Conservation (phyloP, 2,113 vertebrate genomes). For the Ptilonorhynchus violaceus region DNA sequence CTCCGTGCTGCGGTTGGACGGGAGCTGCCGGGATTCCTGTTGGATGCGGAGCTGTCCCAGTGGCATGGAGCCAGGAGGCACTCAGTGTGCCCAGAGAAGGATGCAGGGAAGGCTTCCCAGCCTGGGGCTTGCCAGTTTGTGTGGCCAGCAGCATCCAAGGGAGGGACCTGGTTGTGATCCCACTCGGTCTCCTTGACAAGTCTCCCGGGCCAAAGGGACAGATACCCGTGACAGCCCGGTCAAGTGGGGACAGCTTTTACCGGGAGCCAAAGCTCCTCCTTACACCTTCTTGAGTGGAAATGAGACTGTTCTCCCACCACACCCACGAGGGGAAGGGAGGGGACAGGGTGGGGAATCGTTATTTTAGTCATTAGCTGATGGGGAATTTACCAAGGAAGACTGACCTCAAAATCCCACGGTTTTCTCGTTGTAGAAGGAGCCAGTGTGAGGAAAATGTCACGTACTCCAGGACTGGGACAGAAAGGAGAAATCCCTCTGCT, state of each 20-base stretch:
- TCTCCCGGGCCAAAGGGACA: not conserved
- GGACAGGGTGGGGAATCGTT: constrained; percentile 52
- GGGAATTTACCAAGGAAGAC: constrained; percentile 40
- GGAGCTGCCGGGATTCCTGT: fast-evolving
- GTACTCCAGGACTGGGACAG: not conserved
- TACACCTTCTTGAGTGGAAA: constrained; percentile 61
- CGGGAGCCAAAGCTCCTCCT: constrained; percentile 54
- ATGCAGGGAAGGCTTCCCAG: not conserved
- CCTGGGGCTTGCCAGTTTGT: not conserved
- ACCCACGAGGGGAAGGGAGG: constrained; percentile 60
- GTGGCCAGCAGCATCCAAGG: not conserved
- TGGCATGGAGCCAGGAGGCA: not conserved
- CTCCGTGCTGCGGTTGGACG: fast-evolving
- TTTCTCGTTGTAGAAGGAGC: not conserved
- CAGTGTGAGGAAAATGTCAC: constrained; percentile 18
- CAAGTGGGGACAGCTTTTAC: constrained; percentile 34
- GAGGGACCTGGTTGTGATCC: not conserved
- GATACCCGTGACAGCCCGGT: not conserved
- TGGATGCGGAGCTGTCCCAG: not conserved
- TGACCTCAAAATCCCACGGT: constrained; percentile 17
- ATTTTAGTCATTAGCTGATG: constrained; percentile 60
- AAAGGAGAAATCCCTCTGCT: constrained; percentile 7
- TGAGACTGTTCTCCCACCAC: constrained; percentile 52
- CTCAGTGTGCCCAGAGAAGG: not conserved
- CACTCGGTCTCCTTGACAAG: not conserved